Conservation (phyloP, 2,113 vertebrate species). For the Hoplias malabaricus region DNA sequence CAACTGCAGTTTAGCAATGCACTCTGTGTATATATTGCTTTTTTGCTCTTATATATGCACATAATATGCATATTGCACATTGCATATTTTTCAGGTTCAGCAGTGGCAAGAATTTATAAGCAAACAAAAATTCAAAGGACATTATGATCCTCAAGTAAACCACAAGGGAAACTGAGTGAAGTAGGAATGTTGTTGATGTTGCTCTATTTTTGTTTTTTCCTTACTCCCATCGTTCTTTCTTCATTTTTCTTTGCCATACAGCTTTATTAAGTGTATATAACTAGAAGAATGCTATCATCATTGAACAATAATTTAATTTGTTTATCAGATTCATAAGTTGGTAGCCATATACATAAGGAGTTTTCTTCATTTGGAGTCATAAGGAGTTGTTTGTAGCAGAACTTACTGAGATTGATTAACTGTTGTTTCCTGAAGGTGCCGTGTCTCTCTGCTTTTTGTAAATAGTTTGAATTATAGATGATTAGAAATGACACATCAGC, state of each 20-base stretch:
- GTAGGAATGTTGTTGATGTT: conserved; percentile 26
- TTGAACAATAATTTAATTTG: conserved; percentile 8
- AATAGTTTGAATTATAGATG: not conserved
- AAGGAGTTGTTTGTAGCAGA: not conserved
- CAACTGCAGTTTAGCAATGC: no score
- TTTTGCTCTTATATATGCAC: no score
- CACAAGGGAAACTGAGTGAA: conserved; percentile 1
- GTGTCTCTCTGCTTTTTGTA: not conserved
- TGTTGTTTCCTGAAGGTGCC: not conserved
- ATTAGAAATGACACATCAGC: not conserved
- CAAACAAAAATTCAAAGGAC: conserved; percentile 5
- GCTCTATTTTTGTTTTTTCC: conserved; percentile 14
- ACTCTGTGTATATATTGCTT: no score
- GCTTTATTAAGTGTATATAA: conserved; percentile 4
- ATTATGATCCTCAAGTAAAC: conserved; percentile 1
- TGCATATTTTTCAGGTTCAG: not conserved
- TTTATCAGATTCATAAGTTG: conserved; percentile 3
- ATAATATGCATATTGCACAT: no score
- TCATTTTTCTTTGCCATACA: not conserved
- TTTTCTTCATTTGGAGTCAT: conserved; percentile 14
- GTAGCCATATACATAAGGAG: not conserved
- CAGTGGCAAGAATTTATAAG: conserved; percentile 1
- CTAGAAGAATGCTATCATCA: not conserved
- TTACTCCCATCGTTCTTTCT: conserved; percentile 3
- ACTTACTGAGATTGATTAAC: not conserved